A percentile compares a stretch with the other conserved stretches of the same genome.
Conservation (phyloP, 2,797 vertebrate genomes). For the Gymnothorax reevesii region DNA sequence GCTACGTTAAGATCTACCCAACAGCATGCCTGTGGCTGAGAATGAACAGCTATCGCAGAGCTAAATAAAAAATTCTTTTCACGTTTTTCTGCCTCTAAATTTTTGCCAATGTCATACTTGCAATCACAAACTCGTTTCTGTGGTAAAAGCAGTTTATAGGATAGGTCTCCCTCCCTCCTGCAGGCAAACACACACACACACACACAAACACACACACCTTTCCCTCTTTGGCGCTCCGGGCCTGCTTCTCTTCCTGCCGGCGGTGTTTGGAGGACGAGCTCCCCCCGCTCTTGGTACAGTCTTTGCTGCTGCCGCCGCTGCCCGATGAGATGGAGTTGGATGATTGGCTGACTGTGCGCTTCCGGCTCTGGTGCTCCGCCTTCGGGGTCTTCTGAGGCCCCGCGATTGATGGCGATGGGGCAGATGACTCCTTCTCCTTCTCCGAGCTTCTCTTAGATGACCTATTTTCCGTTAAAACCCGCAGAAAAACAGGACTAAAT, state of each 20-base stretch:
- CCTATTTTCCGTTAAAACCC: constrained; percentile 43
- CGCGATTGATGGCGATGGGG: constrained; percentile 88
- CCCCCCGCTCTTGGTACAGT: constrained; percentile 75
- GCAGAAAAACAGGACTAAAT: neutral
- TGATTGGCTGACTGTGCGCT: constrained; percentile 90
- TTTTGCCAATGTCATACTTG: too few relatives aligned
- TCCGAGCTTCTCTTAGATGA: constrained; percentile 84
- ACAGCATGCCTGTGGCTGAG: too few relatives aligned
- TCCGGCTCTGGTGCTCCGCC: constrained; percentile 84
- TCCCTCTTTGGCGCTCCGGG: constrained; percentile 78
- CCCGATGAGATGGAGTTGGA: constrained; percentile 85
- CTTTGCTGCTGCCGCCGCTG: constrained; percentile 79
- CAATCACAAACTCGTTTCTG: too few relatives aligned
- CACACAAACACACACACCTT: constrained; percentile 72
- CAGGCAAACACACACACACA: too few relatives aligned
- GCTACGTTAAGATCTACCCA: too few relatives aligned
- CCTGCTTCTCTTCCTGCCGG: constrained; percentile 87
- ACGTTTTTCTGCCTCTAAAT: too few relatives aligned
- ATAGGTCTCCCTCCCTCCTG: too few relatives aligned
- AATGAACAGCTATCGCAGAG: too few relatives aligned
- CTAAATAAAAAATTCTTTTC: too few relatives aligned
- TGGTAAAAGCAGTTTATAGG: too few relatives aligned
- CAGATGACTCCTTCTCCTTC: constrained; percentile 90
- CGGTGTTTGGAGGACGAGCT: constrained; percentile 83
- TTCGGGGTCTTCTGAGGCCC: constrained; percentile 84